These are phyloP conservation scores for Sturnus vulgaris DNA, from an alignment of 2,113 vertebrate species.

Conservation along the genomic window DNA sequence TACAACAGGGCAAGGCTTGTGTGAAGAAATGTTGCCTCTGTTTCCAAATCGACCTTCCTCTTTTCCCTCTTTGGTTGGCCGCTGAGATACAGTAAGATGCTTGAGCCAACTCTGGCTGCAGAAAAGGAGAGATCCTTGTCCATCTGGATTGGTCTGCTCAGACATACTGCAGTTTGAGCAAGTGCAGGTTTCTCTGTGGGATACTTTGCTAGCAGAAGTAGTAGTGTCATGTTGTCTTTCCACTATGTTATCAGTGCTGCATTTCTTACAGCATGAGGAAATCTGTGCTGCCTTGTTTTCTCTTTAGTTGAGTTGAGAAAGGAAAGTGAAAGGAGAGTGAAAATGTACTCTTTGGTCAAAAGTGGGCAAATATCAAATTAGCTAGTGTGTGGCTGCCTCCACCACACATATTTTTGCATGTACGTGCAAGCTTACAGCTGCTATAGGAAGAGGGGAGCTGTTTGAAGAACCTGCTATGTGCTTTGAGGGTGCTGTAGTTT, in stretches of 20 bases:
- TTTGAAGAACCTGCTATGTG: not conserved
- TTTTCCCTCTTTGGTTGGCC: not conserved
- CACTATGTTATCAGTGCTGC: not conserved
- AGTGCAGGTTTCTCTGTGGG: not conserved
- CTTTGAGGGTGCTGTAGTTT: not conserved
- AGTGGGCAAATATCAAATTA: not conserved
- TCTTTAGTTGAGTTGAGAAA: not conserved
- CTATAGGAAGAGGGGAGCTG: not conserved
- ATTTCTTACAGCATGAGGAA: not conserved
- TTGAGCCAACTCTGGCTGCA: not conserved
- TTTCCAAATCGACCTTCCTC: not conserved
- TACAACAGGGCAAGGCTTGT: not conserved
- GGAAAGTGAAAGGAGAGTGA: not conserved
- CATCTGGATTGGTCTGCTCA: not conserved
- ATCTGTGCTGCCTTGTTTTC: not conserved
- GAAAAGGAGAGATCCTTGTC: not conserved
- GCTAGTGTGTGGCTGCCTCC: not conserved
- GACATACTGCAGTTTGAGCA: not conserved
- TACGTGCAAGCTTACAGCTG: not conserved
- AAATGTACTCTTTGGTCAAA: not conserved
- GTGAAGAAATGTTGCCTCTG: not conserved
- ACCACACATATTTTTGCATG: not conserved
- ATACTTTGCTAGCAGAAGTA: not conserved
- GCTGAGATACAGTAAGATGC: not conserved
- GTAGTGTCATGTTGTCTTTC: fast-evolving